Evolutionary conservation across 1,140 invertebrate species (phyloP), one percentile per base, ranked within the genome.

Genomic region (Pseudobourletiella spinata): DNA sequence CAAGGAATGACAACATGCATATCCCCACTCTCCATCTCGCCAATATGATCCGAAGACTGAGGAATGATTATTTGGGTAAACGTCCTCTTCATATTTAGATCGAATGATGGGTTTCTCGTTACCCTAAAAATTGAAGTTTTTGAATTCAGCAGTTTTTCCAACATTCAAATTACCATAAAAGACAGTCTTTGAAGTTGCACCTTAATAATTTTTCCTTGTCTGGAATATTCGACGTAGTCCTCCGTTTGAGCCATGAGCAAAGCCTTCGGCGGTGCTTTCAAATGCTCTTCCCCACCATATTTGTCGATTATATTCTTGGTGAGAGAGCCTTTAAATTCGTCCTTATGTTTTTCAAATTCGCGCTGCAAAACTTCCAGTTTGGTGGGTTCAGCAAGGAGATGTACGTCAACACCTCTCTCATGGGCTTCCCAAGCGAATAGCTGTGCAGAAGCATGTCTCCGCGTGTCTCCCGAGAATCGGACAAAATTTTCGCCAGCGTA

Each of bases 401-500:
- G 93, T 3, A 99, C 91, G 78, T 99, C 95, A 0, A 98, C 85
- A 22, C 93, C 94, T 71, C 87, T 86, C 59, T 91, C 86, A 72
- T 91, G 86, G 0, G 95, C 95, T 72, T 98, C 91, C 96, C 97
- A 99, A 1, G 96, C 95, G 82, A 99, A 99, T 67, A 97, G 70
- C 75, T 98, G 95, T 20, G 91, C 89, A 22, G 84, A 84, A 2
- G 91, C 88, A 74, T 98, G 94, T 57, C 87, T 81, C 39, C 83
- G 80, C 1, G 95, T 97, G 76, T 98, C 96, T 14, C 96, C 96
- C 42, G 88, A 86, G 71, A 89, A 93, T 30, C 95, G 81, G 0
- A 89, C 87, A 80, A 95, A 95, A 75, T 99, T 99, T 76, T 99
- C 97, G 18, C 97, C 97, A 32, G 85, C 82, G 78, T 94, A 99